Evolutionary conservation across 1,140 invertebrate species (phyloP).

Genomic region (Camponotus pennsylvanicus): DNA sequence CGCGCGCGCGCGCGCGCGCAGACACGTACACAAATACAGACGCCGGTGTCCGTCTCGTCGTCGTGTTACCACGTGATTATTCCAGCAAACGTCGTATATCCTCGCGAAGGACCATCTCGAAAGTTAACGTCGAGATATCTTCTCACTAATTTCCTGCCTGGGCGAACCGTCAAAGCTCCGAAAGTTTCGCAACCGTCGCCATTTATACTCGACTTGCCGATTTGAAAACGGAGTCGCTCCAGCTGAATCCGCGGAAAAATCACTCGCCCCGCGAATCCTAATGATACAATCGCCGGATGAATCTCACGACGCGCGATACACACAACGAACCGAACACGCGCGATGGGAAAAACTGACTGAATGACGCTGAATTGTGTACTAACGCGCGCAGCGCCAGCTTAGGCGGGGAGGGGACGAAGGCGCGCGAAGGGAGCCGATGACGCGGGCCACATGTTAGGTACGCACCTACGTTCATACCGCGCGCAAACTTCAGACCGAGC

Average conservation of each 20-base stretch:
- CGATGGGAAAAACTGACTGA: slow-evolving; percentile 69
- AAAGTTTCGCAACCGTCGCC: background rate
- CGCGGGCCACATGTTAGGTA: background rate
- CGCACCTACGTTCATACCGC: slow-evolving; percentile 4
- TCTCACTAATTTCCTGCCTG: background rate
- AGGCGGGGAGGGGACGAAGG: background rate
- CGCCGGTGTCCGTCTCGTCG: background rate
- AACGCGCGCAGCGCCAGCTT: slow-evolving; percentile 25
- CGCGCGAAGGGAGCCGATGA: slow-evolving; percentile 1
- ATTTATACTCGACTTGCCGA: slow-evolving; percentile 16
- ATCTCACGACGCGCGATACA: background rate
- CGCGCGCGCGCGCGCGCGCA: slow-evolving; percentile 7
- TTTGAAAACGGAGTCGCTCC: slow-evolving; percentile 9
- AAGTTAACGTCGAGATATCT: background rate
- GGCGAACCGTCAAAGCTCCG: too few relatives aligned
- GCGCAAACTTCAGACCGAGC: background rate
- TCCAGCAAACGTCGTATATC: background rate
- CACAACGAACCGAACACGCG: slow-evolving; percentile 39
- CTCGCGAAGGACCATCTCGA: background rate
- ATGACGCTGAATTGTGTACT: slow-evolving; percentile 27
- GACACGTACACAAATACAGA: background rate
- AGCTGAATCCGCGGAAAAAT: background rate
- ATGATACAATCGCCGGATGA: background rate
- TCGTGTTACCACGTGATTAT: slow-evolving; percentile 12
- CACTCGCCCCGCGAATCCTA: background rate